Conservation (phyloP, 2,888 invertebrate genomes). For the Coremacera marginata region DNA sequence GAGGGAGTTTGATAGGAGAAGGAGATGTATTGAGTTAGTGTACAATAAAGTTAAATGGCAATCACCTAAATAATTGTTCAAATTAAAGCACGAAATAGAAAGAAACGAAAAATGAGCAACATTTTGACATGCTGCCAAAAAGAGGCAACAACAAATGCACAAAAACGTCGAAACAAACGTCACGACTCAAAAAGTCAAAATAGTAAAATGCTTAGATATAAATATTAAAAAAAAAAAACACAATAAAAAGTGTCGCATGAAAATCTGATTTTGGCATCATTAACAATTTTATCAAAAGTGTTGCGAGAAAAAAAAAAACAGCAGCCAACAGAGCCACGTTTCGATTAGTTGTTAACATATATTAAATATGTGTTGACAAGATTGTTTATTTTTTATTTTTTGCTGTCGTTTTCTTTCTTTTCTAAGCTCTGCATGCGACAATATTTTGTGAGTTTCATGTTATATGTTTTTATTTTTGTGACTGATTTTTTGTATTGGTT, state of each 20-base stretch:
- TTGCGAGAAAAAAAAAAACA: too few relatives aligned
- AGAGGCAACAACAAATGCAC: background rate
- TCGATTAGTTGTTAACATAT: background rate
- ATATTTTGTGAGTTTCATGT: background rate
- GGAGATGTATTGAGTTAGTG: too few relatives aligned
- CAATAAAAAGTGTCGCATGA: background rate
- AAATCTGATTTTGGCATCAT: background rate
- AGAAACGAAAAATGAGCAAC: too few relatives aligned
- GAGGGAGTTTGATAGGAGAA: background rate
- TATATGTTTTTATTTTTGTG: background rate
- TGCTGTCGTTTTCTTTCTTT: background rate
- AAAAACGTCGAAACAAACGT: background rate
- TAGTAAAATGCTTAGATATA: too few relatives aligned
- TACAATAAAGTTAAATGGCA: background rate
- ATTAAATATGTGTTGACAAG: background rate
- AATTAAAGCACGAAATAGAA: background rate
- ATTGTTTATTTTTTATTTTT: background rate
- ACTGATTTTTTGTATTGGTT: background rate
- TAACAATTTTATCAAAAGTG: too few relatives aligned
- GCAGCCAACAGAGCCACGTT: background rate
- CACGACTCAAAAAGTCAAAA: too few relatives aligned
- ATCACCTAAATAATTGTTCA: slow-evolving; percentile 8
- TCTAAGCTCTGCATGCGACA: background rate
- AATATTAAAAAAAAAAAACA: background rate
- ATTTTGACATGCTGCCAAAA: background rate